Base-by-base conservation (phyloP, 2,113 vertebrate genomes). In the Nymphicus hollandicus region DNA sequence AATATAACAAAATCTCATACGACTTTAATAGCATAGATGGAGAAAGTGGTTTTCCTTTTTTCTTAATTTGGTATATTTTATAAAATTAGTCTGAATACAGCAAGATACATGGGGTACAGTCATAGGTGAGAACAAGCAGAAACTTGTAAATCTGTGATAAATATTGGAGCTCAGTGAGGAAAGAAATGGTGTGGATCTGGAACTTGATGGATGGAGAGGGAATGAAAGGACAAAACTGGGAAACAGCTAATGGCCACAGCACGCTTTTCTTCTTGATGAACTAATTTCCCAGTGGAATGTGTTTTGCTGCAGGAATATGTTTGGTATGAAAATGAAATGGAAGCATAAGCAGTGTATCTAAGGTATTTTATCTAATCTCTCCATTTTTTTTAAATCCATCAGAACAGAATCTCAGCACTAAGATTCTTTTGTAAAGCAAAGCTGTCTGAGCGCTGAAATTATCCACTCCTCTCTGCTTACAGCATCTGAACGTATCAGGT, bases 311-410 rank as follows among this genome's bases (percentile, higher is more conserved):
- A 74, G 60, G 55, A 94, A 76, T 93, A 94, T 63, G 25, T 93
- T 94, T 66, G 76, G 76, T 84, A 91, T 95, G 74, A 92, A 96
- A 96, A 89, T 70, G 10, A 91, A 92, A 93, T 92, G 71, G 63
- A 94, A 95, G 78, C 19, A 66, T 63, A 89, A 82, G 18, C 64
- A 91, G 56, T 53, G 56, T 91, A 80, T 71, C 91, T 89, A 81
- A 93, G 70, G 46, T 92, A 94, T 83, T 96, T 96, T 93, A 91
- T 95, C 91, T 95, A 88, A 96, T 89, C 71, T 94, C 29, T 78
- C 33, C 0, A 0, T 86, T 81, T 93, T 89, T 88, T 92, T 94
- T 89, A 68, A 77, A 89, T 88, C 76, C 60, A 84, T 64, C 81
- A 76, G 66, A 81, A 84, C 56, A 79, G 47, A 89, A 81, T 58